A percentile compares a stretch with the other conserved stretches of the same genome.
Evolutionary conservation across 2,113 vertebrate species (phyloP).

Genomic region (Atherinomorus stipes): DNA sequence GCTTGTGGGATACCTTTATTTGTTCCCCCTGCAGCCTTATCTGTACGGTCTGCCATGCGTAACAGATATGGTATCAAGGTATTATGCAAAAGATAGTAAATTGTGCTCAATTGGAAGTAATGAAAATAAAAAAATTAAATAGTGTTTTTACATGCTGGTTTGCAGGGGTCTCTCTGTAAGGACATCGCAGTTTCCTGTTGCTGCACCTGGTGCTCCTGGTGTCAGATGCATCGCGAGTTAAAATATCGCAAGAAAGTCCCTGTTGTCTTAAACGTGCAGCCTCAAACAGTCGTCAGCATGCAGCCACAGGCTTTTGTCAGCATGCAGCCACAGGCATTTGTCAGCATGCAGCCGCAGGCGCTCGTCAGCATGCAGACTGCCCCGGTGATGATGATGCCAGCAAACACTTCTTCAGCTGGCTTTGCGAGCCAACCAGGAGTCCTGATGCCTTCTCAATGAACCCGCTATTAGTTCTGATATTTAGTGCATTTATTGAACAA

Average conservation of each 20-base stretch:
- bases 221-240: slow-evolving; percentile 66
- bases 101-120: neutral
- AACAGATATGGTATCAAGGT: slow-evolving; percentile 60
- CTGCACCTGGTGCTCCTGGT: slow-evolving; percentile 62
- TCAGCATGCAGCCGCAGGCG: too few relatives aligned
- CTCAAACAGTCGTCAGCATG: slow-evolving; percentile 7
- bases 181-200: slow-evolving; percentile 51
- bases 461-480: too few relatives aligned
- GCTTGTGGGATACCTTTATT: slow-evolving; percentile 14
- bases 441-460: neutral
- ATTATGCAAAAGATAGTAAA: neutral
- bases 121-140: neutral
- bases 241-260: slow-evolving; percentile 6
- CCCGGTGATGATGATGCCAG: neutral
- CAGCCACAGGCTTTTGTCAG: slow-evolving; percentile 12
- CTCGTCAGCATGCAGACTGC: neutral
- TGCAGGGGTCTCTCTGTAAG: slow-evolving; percentile 48
- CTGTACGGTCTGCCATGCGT: slow-evolving; percentile 53
- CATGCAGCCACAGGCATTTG: neutral
- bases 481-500: too few relatives aligned
- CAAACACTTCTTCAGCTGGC: too few relatives aligned
- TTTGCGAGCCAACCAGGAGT: neutral
- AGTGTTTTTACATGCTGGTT: neutral
- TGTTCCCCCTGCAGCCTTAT: slow-evolving; percentile 9
- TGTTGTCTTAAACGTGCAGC: slow-evolving; percentile 27